Conservation (phyloP, 1,140 invertebrate genomes). For the Trissolcus basalis region DNA sequence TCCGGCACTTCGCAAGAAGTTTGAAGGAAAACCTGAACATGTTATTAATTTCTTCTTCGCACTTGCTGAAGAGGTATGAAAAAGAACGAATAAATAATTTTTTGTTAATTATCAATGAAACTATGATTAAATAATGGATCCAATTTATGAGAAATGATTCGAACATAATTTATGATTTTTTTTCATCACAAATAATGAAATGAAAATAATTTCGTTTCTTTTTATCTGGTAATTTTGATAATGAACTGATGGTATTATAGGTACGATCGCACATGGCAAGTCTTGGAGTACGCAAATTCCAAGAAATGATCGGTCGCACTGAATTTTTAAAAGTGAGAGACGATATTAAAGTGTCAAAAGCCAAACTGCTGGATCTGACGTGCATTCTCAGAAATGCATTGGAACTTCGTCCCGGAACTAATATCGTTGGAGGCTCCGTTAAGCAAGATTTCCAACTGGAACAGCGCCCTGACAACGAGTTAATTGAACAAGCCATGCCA, state of each 20-base stretch:
- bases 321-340: constrained; percentile 86
- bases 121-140: too few species aligned
- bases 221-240: too few species aligned
- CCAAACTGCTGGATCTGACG: constrained; percentile 89
- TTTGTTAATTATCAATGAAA: background rate
- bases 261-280: constrained; percentile 92
- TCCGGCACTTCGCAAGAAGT: constrained; percentile 95
- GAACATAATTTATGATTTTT: too few species aligned
- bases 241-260: constrained; percentile 68
- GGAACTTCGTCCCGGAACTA: constrained; percentile 90
- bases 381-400: constrained; percentile 92
- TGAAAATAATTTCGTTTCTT: too few species aligned
- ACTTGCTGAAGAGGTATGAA: constrained; percentile 93
- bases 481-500: constrained; percentile 85
- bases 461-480: constrained; percentile 89
- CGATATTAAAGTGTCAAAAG: constrained; percentile 81
- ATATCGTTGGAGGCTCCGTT: constrained; percentile 93
- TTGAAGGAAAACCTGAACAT: constrained; percentile 97
- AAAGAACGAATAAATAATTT: constrained; percentile 48
- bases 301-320: constrained; percentile 95
- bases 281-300: constrained; percentile 91
- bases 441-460: constrained; percentile 94
- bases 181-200: too few species aligned
- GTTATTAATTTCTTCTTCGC: constrained; percentile 99
- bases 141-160: too few species aligned